Base-by-base conservation (phyloP, 2,113 vertebrate species). In the Dasyurus viverrinus region DNA sequence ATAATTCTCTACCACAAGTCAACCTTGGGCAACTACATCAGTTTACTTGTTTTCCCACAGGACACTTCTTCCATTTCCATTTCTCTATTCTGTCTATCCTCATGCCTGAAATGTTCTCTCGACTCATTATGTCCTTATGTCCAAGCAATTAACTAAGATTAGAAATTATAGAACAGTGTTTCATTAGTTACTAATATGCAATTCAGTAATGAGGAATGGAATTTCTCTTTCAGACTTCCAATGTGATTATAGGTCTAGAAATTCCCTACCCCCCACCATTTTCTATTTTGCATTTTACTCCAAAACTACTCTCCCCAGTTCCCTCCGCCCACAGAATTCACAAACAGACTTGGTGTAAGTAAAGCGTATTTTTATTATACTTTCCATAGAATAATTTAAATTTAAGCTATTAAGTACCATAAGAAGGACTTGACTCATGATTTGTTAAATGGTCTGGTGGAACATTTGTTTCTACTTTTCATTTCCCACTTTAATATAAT, bases 401-500 rank as follows among this genome's bases (percentile, higher is more conserved):
- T 90, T 55, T n/a, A 54, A 52, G 22, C 93, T 89, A 54, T 3
- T 19, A n/a, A 48, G 48, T 84, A 7, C 42, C 42, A 8, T 14
- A 36, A 68, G 5, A 53, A 89, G 46, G 19, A 54, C 3, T 90
- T 90, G 54, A 36, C 25, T 36, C 22, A 48, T 53, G 36, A 91
- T 84, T 54, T 92, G 8, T 52, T 46, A 54, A 24, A n/a, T 50
- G 24, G 90, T 90, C 24, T 93, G 54, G 25, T 53, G 24, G 36
- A 36, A 46, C 26, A 68, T 93, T 84, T 92, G 46, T 52, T 95
- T 94, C 19, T 54, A 23, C 24, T 12, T 93, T 93, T 54, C 1
- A 93, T 89, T 91, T 89, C 7, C 54, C 47, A 48, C 52, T 42
- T 92, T 93, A 55, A 47, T 54, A 55, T 95, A 92, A 93, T 42